These are phyloP conservation scores for Megaptera novaeangliae DNA, from an alignment of 2,113 vertebrate genomes.

Conservation along the genomic window DNA sequence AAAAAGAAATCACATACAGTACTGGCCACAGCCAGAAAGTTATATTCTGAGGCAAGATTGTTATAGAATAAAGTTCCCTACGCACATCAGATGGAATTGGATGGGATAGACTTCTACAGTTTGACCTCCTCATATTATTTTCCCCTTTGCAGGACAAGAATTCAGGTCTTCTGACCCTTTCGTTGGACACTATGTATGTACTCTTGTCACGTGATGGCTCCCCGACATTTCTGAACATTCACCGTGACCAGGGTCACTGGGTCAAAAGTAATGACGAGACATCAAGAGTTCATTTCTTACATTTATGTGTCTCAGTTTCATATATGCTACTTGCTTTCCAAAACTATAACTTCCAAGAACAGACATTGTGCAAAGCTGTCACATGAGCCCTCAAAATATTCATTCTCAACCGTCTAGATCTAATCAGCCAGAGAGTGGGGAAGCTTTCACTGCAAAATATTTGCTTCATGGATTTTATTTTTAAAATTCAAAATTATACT, in stretches of 20 bases:
- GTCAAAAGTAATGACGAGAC: conserved; percentile 63
- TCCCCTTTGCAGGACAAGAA: background rate
- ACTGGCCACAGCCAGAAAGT: background rate
- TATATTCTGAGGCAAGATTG: background rate
- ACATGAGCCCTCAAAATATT: conserved; percentile 42
- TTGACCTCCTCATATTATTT: background rate
- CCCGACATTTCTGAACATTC: conserved; percentile 69
- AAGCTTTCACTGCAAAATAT: background rate
- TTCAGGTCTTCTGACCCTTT: background rate
- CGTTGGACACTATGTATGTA: background rate
- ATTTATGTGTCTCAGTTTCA: conserved; percentile 60
- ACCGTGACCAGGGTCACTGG: conserved; percentile 29
- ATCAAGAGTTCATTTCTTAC: conserved; percentile 63
- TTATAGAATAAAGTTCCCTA: background rate
- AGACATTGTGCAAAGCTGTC: conserved; percentile 31
- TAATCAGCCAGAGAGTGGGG: conserved; percentile 16
- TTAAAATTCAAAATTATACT: background rate
- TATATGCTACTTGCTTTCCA: conserved; percentile 41
- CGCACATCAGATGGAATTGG: background rate
- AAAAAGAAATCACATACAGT: background rate
- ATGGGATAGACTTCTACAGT: background rate
- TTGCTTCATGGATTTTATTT: conserved; percentile 14
- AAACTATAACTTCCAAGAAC: conserved; percentile 33
- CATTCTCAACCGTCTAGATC: background rate
- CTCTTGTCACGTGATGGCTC: background rate